Base-by-base conservation (phyloP, 2,113 vertebrate species). In the Dicentrarchus labrax region DNA sequence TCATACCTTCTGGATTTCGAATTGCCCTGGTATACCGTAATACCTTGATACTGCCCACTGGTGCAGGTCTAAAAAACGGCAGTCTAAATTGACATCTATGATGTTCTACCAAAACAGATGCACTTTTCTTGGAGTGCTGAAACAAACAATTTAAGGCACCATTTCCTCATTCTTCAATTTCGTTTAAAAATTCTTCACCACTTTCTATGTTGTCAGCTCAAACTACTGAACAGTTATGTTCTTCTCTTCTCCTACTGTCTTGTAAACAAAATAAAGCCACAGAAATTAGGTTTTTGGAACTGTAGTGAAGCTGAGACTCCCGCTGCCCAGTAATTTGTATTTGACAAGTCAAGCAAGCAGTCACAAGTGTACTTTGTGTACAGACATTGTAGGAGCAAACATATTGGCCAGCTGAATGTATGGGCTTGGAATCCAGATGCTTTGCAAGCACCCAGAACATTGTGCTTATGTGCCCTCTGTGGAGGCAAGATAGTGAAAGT, bases 271-370 rank as follows among this genome's bases (percentile, higher is more conserved):
- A 92, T 87, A 87, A 94, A 86, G 87, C 88, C 82, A 56, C 82
- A 82, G 94, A 96, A 96, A 96, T 96, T 71, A 94, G 93, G 92
- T 96, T 94, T 85, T 83, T 92, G 68, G 78, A 94, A 92, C 90
- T 89, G 79, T 90, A 90, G 83, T 88, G 57, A 64, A 95, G 91
- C 93, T 93, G 92, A 86, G 79, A 82, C 91, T 88, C 92, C 93
- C 54, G 47, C 76, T 93, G 95, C 95, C 95, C 93, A 94, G 91
- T 89, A 88, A 94, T 97, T 96, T 96, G 89, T 96, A 93, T 95
- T 96, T 96, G 95, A 96, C 95, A 96, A 94, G 93, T 95, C 94
- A 95, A 96, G 94, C 76, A 79, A 94, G 76, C 88, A 94, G 90
- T 90, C 89, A 91, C 92, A 93, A 93, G 91, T 93, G 91, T 94